Percentiles rank a stretch among this genome's conserved stretches.
Conservation (phyloP, 37 sponge, comb jelly and placozoan genomes). For the Hexactinellida sp. region DNA sequence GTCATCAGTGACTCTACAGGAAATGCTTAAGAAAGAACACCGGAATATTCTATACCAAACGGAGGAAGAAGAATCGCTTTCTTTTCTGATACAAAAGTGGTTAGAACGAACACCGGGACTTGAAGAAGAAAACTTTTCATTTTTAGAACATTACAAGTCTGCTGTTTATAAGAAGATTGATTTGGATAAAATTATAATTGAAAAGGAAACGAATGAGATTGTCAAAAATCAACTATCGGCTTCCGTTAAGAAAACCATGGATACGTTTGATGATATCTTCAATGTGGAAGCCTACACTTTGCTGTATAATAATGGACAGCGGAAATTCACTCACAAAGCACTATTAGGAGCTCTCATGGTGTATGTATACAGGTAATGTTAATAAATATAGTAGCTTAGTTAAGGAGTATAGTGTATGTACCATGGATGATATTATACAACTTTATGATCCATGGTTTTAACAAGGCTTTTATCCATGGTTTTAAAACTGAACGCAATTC, state of each 20-base stretch:
- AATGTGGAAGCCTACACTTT: constrained; percentile 12
- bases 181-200: neutral
- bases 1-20: neutral
- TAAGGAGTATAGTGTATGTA: neutral
- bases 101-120: constrained; percentile 45
- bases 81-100: constrained; percentile 27
- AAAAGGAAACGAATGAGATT: neutral
- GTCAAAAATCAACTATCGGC: neutral
- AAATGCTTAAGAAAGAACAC: neutral
- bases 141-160: constrained; percentile 12
- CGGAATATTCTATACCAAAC: neutral
- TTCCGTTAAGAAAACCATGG: neutral
- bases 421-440: neutral
- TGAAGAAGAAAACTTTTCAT: constrained; percentile 34
- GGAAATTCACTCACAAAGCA: constrained; percentile 35
- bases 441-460: neutral
- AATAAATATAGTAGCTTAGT: neutral
- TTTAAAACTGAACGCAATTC: too few relatives aligned
- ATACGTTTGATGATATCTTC: constrained; percentile 20
- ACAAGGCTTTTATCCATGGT: too few relatives aligned
- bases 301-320: neutral
- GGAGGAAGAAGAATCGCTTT: neutral
- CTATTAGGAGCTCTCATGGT: constrained; percentile 46
- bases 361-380: constrained; percentile 33
- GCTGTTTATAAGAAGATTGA: constrained; percentile 25